Percentiles rank a stretch among this genome's conserved stretches.
Evolutionary conservation across 2,113 vertebrate species (phyloP).

Genomic region (Lampris megalopsis): DNA sequence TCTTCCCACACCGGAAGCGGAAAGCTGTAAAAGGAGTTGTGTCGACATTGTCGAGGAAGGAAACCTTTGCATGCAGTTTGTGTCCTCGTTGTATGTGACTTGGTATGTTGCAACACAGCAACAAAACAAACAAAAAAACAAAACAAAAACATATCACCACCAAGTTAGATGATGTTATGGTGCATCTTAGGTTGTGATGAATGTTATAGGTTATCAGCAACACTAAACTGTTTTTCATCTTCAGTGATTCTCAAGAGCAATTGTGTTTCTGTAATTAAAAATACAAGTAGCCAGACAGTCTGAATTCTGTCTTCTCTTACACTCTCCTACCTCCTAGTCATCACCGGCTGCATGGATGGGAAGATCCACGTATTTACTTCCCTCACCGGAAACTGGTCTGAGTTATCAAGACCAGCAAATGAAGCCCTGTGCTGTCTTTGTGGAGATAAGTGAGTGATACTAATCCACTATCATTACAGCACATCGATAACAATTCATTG

Average conservation of each 20-base stretch:
- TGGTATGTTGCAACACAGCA: too few relatives aligned
- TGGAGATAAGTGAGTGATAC: constrained; percentile 82
- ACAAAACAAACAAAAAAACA: too few relatives aligned
- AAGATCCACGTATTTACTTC: constrained; percentile 91
- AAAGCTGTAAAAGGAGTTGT: too few relatives aligned
- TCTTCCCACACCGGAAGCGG: too few relatives aligned
- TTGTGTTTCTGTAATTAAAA: not conserved
- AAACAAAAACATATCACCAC: too few relatives aligned
- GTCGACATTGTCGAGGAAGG: too few relatives aligned
- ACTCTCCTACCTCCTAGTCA: constrained; percentile 86
- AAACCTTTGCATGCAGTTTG: too few relatives aligned
- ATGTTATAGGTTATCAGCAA: too few relatives aligned
- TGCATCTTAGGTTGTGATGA: too few relatives aligned
- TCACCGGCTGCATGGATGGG: constrained; percentile 91
- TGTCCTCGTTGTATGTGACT: too few relatives aligned
- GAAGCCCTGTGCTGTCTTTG: constrained; percentile 81
- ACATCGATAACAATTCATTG: too few relatives aligned
- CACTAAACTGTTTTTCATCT: not conserved
- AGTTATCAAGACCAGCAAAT: constrained; percentile 80
- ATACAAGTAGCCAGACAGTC: not conserved
- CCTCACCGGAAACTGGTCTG: constrained; percentile 86
- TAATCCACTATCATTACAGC: not conserved
- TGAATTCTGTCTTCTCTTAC: constrained; percentile 69
- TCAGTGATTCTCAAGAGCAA: not conserved
- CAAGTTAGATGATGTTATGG: too few relatives aligned